These are phyloP conservation scores for Enchytraeus crypticus DNA, from an alignment of 2,888 invertebrate species.

Conservation along the genomic window DNA sequence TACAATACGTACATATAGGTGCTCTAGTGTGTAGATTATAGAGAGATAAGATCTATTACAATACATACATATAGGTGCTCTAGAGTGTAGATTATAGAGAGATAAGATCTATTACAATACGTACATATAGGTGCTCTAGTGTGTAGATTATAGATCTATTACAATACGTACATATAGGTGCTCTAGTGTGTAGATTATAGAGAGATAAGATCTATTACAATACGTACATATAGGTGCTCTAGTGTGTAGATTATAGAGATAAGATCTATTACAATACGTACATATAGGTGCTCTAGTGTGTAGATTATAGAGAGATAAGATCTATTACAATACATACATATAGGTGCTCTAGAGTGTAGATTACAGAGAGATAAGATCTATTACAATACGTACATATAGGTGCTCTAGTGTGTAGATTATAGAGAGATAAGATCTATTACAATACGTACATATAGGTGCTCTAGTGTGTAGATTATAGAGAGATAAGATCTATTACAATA, in stretches of 20 bases:
- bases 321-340: no score
- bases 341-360: no score
- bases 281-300: constrained; percentile 64
- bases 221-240: not conserved
- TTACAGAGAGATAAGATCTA: no score
- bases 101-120: no score
- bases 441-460: not conserved
- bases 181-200: no score
- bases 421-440: no score
- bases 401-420: no score
- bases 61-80: constrained; percentile 56
- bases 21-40: not conserved
- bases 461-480: not conserved
- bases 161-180: no score
- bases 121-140: no score
- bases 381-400: no score
- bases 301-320: constrained; percentile 74
- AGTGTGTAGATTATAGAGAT: not conserved
- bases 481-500: not conserved
- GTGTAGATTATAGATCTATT: no score
- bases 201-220: no score
- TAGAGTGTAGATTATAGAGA: constrained; percentile 72
- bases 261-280: constrained; percentile 10
- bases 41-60: not conserved
- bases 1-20: not conserved